Evolutionary conservation across 2,888 invertebrate species (phyloP).

Genomic region (Eurytoma adleriae): DNA sequence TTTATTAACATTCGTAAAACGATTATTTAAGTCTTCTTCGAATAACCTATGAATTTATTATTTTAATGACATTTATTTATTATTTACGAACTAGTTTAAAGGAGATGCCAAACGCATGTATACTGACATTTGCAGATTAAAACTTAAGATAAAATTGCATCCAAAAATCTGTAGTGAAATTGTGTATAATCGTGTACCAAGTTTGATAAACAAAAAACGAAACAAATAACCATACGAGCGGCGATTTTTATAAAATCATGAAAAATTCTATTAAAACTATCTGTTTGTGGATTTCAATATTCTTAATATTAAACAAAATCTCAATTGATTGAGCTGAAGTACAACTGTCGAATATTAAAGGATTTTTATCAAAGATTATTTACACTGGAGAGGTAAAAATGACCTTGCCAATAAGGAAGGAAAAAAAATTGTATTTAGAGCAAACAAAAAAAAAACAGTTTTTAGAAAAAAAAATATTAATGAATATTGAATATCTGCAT

Average conservation of each 20-base stretch:
- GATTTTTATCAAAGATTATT: too few species aligned
- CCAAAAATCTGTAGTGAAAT: conserved; percentile 44
- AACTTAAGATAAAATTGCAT: conserved; percentile 46
- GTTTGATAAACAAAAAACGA: conserved; percentile 45
- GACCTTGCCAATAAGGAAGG: too few species aligned
- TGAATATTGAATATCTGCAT: conserved; percentile 41
- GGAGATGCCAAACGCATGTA: conserved; percentile 53
- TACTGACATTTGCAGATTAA: conserved; percentile 46
- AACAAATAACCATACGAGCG: conserved; percentile 19
- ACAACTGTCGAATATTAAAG: neutral
- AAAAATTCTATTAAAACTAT: conserved; percentile 22
- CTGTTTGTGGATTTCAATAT: conserved; percentile 47
- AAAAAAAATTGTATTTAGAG: too few species aligned
- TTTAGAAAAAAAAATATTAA: conserved; percentile 18
- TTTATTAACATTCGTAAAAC: conserved; percentile 41
- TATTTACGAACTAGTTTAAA: conserved; percentile 39
- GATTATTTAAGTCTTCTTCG: conserved; percentile 29
- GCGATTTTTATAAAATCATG: conserved; percentile 45
- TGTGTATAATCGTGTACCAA: conserved; percentile 48
- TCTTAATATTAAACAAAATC: conserved; percentile 22
- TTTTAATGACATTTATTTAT: conserved; percentile 43
- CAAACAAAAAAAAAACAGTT: neutral
- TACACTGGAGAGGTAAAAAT: too few species aligned
- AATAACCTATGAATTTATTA: conserved; percentile 25
- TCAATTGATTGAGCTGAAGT: neutral